Conservation (phyloP, 2,113 vertebrate genomes). For the Zosterops pallidus region DNA sequence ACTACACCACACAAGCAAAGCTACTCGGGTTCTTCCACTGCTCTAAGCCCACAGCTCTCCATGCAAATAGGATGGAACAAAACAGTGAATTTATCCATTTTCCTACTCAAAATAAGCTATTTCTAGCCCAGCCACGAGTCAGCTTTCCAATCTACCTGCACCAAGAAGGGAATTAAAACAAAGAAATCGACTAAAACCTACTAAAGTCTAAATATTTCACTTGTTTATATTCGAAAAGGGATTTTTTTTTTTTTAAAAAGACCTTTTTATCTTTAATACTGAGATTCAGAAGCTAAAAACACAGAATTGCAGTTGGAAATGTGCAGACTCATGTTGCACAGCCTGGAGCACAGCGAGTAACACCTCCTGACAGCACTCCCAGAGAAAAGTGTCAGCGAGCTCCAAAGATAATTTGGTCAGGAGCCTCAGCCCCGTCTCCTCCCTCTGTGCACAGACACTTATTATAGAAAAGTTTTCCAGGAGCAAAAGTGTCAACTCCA, state of each 20-base stretch:
- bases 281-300: not conserved
- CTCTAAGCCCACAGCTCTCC: not conserved
- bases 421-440: not conserved
- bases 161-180: not conserved
- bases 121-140: not conserved
- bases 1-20: rapidly evolving
- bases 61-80: not conserved
- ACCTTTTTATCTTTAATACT: rapidly evolving
- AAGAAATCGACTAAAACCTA: not conserved
- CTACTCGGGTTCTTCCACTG: not conserved
- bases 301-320: not conserved
- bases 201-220: not conserved
- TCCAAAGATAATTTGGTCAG: not conserved
- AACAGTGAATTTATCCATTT: not conserved
- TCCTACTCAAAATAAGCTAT: not conserved
- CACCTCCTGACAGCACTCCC: not conserved
- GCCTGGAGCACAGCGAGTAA: not conserved
- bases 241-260: too few relatives aligned
- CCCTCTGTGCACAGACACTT: not conserved
- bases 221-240: not conserved
- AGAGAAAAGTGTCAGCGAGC: not conserved
- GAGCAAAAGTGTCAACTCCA: not conserved
- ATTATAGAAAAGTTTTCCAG: not conserved
- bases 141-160: not conserved
- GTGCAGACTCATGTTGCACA: not conserved